Evolutionary conservation across 2,797 vertebrate genomes (phyloP).

Genomic region (Scyliorhinus canicula): DNA sequence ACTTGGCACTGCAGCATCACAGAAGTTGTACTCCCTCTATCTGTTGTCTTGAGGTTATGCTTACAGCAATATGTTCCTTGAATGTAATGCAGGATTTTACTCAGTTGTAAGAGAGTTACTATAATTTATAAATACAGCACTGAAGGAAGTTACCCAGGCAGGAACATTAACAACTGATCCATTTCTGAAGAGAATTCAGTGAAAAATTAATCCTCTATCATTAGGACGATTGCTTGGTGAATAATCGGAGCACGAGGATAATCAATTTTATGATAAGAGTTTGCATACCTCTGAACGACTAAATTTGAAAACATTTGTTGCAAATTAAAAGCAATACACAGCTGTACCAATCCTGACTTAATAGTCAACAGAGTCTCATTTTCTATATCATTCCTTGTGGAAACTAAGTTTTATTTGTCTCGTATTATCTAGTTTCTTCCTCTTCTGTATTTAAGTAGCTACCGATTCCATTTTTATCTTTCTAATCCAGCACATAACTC

Average conservation of each 20-base stretch:
- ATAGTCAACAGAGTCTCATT: neutral
- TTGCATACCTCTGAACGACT: neutral
- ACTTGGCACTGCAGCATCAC: too few species aligned
- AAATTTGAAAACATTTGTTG: neutral
- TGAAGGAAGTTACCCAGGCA: neutral
- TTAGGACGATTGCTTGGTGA: neutral
- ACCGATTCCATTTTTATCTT: neutral
- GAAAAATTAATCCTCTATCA: neutral
- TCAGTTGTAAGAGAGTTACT: neutral
- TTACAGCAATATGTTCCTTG: neutral
- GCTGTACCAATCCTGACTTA: neutral
- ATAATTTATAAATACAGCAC: neutral
- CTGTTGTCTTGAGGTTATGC: neutral
- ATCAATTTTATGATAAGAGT: neutral
- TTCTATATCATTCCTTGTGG: neutral
- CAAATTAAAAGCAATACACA: neutral
- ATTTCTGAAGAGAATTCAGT: neutral
- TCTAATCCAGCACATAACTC: neutral
- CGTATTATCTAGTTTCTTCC: neutral
- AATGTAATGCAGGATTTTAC: neutral
- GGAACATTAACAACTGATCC: neutral
- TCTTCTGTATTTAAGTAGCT: neutral
- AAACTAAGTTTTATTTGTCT: neutral
- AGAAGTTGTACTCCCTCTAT: neutral
- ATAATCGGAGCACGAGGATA: neutral